Base-by-base conservation (phyloP, 2,113 vertebrate species). In the Todiramphus chloris region DNA sequence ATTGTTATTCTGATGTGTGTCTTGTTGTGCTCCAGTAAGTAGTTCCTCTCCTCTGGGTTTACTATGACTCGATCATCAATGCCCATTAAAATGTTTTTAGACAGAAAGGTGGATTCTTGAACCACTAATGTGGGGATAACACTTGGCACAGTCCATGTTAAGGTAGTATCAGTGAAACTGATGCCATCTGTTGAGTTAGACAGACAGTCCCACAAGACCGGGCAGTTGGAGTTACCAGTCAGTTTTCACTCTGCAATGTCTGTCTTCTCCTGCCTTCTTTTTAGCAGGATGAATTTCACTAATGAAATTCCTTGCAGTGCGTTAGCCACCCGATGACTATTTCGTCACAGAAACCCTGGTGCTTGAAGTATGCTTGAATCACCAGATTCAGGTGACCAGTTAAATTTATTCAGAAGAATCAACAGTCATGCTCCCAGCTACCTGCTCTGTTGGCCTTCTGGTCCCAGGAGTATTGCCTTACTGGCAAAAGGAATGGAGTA, bases 81-180 rank as follows among this genome's bases (percentile, higher is more conserved):
- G 21, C 98, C 98, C 93, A 99, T 94, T 89, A 97, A 84, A 63
- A 98, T 92, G 51, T 91, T 98, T 85, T 98, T 64, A 30, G 98
- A 96, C 6, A 86, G 31, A 27, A 97, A 96, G 12, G 92, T 88
- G 5, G 70, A 43, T 28, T 97, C 94, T 46, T 96, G 97, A 64
- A 97, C 89, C 19, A 99, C 95, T 39, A 98, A 92, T 4, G 98
- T 98, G 89, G 97, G 97, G 15, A 99, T 98, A 67, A 90, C 70
- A 9, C 74, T 86, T 44, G 99, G 99, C 53, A 99, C 88, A 33
- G 83, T 97, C 99, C 99, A 99, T 53, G 90, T 98, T 76, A 99
- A 96, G 0, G 33, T 39, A 12, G 95, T 81, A 10, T 93, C 46
- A 0, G 97, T 98, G 94, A 98, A 98, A 74, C 60, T 96, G 67